Conservation (phyloP, 2,888 invertebrate species). For the Octonoba sinensis region DNA sequence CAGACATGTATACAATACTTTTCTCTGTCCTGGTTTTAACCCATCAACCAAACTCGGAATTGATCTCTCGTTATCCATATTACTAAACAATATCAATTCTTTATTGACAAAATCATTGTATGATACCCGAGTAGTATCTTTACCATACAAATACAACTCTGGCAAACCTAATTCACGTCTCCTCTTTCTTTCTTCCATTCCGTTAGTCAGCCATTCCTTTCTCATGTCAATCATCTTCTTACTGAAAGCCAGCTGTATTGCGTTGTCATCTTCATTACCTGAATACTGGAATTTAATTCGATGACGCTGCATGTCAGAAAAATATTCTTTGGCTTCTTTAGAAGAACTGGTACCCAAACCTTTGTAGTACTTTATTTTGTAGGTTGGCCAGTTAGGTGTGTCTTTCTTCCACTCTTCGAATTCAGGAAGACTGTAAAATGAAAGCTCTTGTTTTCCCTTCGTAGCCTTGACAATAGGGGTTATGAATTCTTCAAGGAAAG, state of each 20-base stretch:
- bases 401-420: slow-evolving; percentile 96
- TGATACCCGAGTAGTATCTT: slow-evolving; percentile 84
- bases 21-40: slow-evolving; percentile 96
- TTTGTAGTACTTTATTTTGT: slow-evolving; percentile 99
- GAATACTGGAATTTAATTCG: slow-evolving; percentile 89
- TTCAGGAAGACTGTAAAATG: slow-evolving; percentile 97
- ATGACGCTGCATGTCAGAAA: slow-evolving; percentile 94
- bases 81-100: slow-evolving; percentile 94
- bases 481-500: slow-evolving; percentile 98
- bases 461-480: slow-evolving; percentile 96
- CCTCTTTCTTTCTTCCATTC: slow-evolving; percentile 92
- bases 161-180: slow-evolving; percentile 86
- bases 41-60: slow-evolving; percentile 86
- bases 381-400: slow-evolving; percentile 90
- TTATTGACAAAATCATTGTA: slow-evolving; percentile 95
- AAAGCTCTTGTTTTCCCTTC: slow-evolving; percentile 82
- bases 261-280: slow-evolving; percentile 90
- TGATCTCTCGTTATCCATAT: slow-evolving; percentile 92
- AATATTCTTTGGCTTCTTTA: slow-evolving; percentile 98
- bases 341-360: slow-evolving; percentile 99
- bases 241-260: slow-evolving; percentile 86
- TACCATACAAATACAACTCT: slow-evolving; percentile 88
- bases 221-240: slow-evolving; percentile 95
- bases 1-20: slow-evolving; percentile 94
- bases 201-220: slow-evolving; percentile 96